A percentile compares a stretch with the other conserved stretches of the same genome.
Evolutionary conservation across 2,797 vertebrate genomes (phyloP).

Genomic region (Labeo calbasu): DNA sequence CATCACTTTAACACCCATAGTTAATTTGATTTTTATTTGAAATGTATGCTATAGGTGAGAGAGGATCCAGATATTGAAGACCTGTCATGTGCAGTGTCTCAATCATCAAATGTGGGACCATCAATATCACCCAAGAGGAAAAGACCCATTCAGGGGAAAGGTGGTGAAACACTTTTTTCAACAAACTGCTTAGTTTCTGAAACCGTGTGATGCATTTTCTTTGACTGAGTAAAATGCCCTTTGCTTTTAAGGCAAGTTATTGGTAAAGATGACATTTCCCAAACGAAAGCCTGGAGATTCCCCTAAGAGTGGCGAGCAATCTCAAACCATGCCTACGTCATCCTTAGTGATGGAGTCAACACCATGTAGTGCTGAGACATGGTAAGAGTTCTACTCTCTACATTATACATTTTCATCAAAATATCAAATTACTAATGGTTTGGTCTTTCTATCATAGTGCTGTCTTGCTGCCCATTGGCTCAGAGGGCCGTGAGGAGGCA

Average conservation of each 20-base stretch:
- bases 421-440: not conserved
- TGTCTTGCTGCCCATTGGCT: not conserved
- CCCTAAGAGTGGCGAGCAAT: conserved; percentile 2
- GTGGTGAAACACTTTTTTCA: not conserved
- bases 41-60: conserved; percentile 28
- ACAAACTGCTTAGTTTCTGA: not conserved
- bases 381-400: conserved; percentile 16
- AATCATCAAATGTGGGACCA: not conserved
- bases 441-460: conserved; percentile 37
- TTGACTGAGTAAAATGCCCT: not conserved
- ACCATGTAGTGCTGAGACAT: not conserved
- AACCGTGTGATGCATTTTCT: conserved; percentile 1
- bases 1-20: not conserved
- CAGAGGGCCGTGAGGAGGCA: not conserved
- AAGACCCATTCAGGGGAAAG: conserved; percentile 8
- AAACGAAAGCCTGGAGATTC: not conserved
- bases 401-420: not conserved
- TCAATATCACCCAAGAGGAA: conserved; percentile 26
- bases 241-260: conserved; percentile 22
- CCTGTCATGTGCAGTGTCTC: not conserved
- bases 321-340: not conserved
- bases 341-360: not conserved
- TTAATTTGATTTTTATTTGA: not conserved
- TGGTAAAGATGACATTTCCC: conserved; percentile 5
- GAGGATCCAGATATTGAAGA: not conserved